Evolutionary conservation across 53 echinoderm and acorn worm genomes (phyloP), one percentile per base, ranked within the genome.

Genomic region (Apostichopus leukothele): DNA sequence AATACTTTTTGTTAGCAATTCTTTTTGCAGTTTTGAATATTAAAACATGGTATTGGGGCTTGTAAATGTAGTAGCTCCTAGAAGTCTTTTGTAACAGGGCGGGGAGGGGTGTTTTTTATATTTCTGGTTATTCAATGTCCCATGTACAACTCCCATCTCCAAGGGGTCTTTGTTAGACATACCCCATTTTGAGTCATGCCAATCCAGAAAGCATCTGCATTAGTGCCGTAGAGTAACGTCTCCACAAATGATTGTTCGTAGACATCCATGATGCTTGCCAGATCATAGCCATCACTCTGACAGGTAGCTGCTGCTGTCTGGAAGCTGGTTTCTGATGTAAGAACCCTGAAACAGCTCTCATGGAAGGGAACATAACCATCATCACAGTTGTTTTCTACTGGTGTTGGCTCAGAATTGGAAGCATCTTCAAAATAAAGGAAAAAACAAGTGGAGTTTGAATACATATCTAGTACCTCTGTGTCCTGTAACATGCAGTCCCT

Each of bases 241-340:
- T 96, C 96, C 76, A 96, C 74, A 91, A 88, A 95, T 20, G 96
- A 90, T 75, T 96, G 91, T 59, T 95, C 91, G 60, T 93, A 95
- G 50, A 86, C 88, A 74, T 96, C 89, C 21, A 81, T 88, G 79
- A 96, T 92, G 76, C 92, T 96, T 51, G 96, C 95, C 25, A 96
- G 83, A 81, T 84, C 78, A 3, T 89, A 90, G 16, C 92, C 91
- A 7, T 91, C 92, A 26, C 21, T 84, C 89, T 88, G 51, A 78
- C 96, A 96, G 60, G 89, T 80, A 1, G 53, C 79, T 14, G 77
- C 75, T 5, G 96, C 96, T 27, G 67, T 88, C 23, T 77, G 79
- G 84, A 92, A 93, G n/a, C 50, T 83, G 19, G 83, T 88, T 7
- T 85, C 79, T 16, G 90, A 84, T 51, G 91, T 67, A 68, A 92